Percentiles rank a stretch among this genome's conserved stretches.
These are phyloP conservation scores for Bombus sibiricus DNA, from an alignment of 1,140 invertebrate species.

Conservation along the genomic window DNA sequence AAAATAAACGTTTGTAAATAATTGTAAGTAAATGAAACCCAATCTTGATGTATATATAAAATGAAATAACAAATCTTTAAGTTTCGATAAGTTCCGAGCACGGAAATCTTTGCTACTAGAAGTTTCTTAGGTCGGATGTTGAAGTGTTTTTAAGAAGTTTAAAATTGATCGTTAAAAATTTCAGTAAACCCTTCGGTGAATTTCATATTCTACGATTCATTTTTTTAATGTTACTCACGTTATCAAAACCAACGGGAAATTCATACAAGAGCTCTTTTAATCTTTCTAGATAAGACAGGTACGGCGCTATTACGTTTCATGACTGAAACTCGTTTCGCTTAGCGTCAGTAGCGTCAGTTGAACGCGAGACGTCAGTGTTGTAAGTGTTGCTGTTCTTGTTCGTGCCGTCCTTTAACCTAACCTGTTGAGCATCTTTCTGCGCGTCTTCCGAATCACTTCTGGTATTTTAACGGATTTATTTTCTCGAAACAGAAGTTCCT, in stretches of 20 bases:
- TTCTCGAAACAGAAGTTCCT: background rate
- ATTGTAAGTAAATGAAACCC: background rate
- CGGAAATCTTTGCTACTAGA: background rate
- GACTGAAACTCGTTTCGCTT: conserved; percentile 7
- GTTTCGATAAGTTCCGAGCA: background rate
- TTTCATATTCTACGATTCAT: background rate
- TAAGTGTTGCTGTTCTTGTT: background rate
- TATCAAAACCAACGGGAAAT: background rate
- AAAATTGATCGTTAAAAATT: background rate
- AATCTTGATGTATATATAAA: background rate
- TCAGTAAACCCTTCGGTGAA: background rate
- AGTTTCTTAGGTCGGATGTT: background rate
- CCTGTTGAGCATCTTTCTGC: conserved; percentile 42
- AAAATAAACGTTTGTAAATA: conserved; percentile 27
- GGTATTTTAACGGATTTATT: background rate
- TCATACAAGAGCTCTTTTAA: background rate
- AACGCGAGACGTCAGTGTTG: conserved; percentile 36
- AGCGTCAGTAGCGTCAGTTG: conserved; percentile 35
- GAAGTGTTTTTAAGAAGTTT: background rate
- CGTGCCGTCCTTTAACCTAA: conserved; percentile 17
- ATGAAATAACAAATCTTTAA: background rate
- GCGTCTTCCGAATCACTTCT: conserved; percentile 1
- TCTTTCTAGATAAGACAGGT: conserved; percentile 30
- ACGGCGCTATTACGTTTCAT: conserved; percentile 16
- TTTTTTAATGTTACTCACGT: background rate